Base-by-base conservation (phyloP, 1,140 invertebrate species). In the Brachionus sp. region DNA sequence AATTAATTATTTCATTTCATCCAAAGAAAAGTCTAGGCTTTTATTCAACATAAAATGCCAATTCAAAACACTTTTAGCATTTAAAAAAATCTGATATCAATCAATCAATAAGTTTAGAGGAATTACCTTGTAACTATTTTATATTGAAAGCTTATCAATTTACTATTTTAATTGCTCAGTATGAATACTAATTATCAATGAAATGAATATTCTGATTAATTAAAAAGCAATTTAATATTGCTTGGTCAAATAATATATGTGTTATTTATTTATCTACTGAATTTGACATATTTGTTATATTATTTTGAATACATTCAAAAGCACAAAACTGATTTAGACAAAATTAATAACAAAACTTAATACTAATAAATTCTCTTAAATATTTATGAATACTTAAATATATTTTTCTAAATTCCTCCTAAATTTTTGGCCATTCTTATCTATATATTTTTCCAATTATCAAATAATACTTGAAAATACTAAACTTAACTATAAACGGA, bases 51-150 rank as follows among this genome's bases (percentile, higher is more conserved):
- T 29, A 57, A 66, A 70, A 70, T 70, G 66, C 66, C 66, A 70
- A 39, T 70, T 50, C 25, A n/a, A 70, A 70, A 70, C 16, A 66
- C 64, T 70, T 70, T 39, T 70, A 70, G 66, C 66, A 70, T 70
- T 70, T 39, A 19, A 6, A 37, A 70, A 57, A 70, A 70, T 70
- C 37, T 70, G 66, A 70, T 70, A 70, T 39, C n/a, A 70, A 70
- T 70, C 66, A 70, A 70, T 37, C 39, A 39, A 70, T 39, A 39
- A 70, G 35, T 39, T 70, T 66, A 5, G 33, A 66, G 33, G n/a
- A 70, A 70, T 12, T 70, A 70, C 66, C 66, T 70, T 70, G 35
- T 70, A 70, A 39, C 66, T 44, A 39, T 70, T 39, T 70, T 70
- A 42, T 70, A 33, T 10, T 70, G 37, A 70, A 44, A 39, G 35